Conservation (phyloP, 2,797 vertebrate species). For the Eidolon dupreanum region DNA sequence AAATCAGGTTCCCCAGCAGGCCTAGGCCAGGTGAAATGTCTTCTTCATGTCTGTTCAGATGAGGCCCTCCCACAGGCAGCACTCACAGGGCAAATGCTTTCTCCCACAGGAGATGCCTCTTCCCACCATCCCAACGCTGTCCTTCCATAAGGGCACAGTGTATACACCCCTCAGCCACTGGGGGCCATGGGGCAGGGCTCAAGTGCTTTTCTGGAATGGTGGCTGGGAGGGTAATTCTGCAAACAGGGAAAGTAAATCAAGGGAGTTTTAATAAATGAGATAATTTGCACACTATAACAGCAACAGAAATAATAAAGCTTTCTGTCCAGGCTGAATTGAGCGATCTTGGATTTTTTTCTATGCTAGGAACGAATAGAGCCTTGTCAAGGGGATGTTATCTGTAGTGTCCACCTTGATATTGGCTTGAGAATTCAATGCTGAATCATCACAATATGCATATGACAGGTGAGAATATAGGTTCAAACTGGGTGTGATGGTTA, state of each 20-base stretch:
- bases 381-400: neutral
- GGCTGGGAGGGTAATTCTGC: neutral
- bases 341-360: neutral
- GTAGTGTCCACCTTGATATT: neutral
- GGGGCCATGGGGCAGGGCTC: neutral
- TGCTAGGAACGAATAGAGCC: neutral
- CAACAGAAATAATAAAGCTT: neutral
- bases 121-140: no score
- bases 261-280: neutral
- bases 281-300: neutral
- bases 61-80: neutral
- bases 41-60: neutral
- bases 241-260: neutral
- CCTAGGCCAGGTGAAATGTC: neutral
- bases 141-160: neutral
- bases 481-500: neutral
- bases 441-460: neutral
- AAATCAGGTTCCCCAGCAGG: neutral
- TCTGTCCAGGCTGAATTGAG: neutral
- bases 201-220: conserved; percentile 1
- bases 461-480: neutral
- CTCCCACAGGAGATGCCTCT: neutral
- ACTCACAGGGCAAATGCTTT: neutral
- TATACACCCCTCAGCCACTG: no score
- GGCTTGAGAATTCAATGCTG: neutral